These are phyloP conservation scores for Archivesica marissinica DNA, from an alignment of 1,140 invertebrate species.

Conservation along the genomic window DNA sequence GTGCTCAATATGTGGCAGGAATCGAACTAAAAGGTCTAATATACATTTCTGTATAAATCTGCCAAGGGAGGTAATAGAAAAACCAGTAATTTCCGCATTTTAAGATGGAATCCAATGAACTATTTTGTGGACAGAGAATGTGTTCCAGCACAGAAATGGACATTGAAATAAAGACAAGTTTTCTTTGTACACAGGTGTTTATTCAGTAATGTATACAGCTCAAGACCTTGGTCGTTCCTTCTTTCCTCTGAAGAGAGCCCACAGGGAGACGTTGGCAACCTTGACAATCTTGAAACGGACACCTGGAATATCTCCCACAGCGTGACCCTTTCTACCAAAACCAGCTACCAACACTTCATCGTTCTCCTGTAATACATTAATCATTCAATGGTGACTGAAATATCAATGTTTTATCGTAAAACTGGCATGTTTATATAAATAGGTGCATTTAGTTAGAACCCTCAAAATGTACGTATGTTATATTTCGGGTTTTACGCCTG, in stretches of 20 bases:
- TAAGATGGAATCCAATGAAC: not conserved
- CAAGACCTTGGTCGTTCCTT: conserved; percentile 99
- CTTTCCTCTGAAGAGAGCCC: conserved; percentile 99
- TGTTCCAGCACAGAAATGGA: not conserved
- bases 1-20: not conserved
- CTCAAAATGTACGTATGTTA: too few species aligned
- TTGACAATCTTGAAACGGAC: conserved; percentile 97
- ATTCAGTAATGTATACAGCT: conserved; percentile 76
- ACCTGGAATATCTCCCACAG: conserved; percentile 99
- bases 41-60: not conserved
- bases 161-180: too few species aligned
- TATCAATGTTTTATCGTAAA: too few species aligned
- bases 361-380: conserved; percentile 90
- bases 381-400: too few species aligned
- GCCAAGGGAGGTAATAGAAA: not conserved
- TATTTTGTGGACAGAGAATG: not conserved
- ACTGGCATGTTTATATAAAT: too few species aligned
- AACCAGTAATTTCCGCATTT: not conserved
- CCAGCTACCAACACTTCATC: conserved; percentile 99
- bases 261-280: conserved; percentile 99
- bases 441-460: too few species aligned
- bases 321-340: conserved; percentile 99
- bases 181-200: conserved; percentile 40
- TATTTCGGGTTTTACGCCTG: too few species aligned
- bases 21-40: not conserved